Base-by-base conservation (phyloP, 64 coral and sea anemone species). In the Montipora efflorescens region DNA sequence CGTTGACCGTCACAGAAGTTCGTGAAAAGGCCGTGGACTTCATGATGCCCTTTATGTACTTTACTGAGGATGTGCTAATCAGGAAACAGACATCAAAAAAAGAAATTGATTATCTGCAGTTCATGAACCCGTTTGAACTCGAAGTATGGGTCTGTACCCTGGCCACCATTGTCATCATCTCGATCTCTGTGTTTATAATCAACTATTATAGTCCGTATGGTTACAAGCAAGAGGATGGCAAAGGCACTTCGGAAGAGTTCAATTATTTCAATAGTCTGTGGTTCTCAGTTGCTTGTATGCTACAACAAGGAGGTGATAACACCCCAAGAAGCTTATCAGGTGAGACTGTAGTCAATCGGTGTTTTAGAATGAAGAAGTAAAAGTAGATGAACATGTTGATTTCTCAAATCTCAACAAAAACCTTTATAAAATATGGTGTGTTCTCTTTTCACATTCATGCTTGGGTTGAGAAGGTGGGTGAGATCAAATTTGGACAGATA, bases 271-370 rank as follows among this genome's bases (percentile, higher is more conserved):
- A 95, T 48, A 92, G 94, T 78, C 58, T 95, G 3, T 95, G 94
- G 94, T 95, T 95, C 76, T 88, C 94, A 2, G 18, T 95, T 78
- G 90, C 94, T 43, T 95, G 94, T 72, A 95, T 95, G 90, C 45
- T 95, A 16, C 94, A 95, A 28, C 94, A 95, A 71, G 94, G 94
- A 8, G 90, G 76, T 3, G 90, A 91, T 48, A 91, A 88, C 16
- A 71, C 81, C 44, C 94, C 94, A 6, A 91, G 73, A 3, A 81
- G 77, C 48, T 23, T 92, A 5, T 95, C 94, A 89, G 94, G 94
- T 95, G 83, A 36, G 46, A 20, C 8, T 7, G 53, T 8, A 57
- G 53, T 57, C 53, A 57, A 57, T 57, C 53, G 36, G 36, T 36
- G 36, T 36, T 36, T 36, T 36, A 36, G 36, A 36, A 36, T 36